Percentiles rank a stretch among this genome's conserved stretches.
These are phyloP conservation scores for Verasper variegatus DNA, from an alignment of 2,113 vertebrate genomes.

Conservation along the genomic window DNA sequence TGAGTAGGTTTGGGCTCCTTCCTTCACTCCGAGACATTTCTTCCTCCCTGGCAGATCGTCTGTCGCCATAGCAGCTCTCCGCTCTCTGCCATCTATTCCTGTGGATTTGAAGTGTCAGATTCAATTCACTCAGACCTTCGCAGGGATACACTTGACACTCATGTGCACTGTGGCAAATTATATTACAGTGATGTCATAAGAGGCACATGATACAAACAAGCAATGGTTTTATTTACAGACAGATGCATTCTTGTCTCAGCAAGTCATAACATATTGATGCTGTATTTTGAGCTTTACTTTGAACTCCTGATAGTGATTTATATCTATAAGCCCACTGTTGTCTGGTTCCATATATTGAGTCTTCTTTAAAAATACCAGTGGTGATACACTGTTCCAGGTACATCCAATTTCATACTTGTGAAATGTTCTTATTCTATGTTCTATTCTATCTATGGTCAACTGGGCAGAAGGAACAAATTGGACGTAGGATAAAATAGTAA, in stretches of 20 bases:
- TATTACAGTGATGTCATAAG: slow-evolving; percentile 35
- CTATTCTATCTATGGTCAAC: too few species aligned
- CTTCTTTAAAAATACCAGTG: not conserved
- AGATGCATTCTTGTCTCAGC: not conserved
- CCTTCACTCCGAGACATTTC: slow-evolving; percentile 69
- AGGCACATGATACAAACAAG: not conserved
- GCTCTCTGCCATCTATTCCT: slow-evolving; percentile 53
- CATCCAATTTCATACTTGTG: not conserved
- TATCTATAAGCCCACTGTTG: not conserved
- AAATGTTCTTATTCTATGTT: not conserved
- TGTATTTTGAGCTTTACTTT: not conserved
- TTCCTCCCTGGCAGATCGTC: slow-evolving; percentile 52
- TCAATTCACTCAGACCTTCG: slow-evolving; percentile 56
- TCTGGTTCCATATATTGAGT: not conserved
- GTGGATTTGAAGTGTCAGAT: slow-evolving; percentile 68
- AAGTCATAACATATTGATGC: not conserved
- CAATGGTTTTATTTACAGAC: slow-evolving; percentile 16
- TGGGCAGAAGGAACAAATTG: not conserved
- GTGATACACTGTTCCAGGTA: not conserved
- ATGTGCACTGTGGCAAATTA: slow-evolving; percentile 21
- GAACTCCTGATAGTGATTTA: not conserved
- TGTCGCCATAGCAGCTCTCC: not conserved
- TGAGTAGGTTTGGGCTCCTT: slow-evolving; percentile 57
- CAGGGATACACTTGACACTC: slow-evolving; percentile 27
- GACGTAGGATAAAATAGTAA: not conserved